A percentile compares a stretch with the other conserved stretches of the same genome.
phyloP scores from a whole-genome alignment of 2,888 invertebrate genomes.

The Papilio demoleus region DNA sequence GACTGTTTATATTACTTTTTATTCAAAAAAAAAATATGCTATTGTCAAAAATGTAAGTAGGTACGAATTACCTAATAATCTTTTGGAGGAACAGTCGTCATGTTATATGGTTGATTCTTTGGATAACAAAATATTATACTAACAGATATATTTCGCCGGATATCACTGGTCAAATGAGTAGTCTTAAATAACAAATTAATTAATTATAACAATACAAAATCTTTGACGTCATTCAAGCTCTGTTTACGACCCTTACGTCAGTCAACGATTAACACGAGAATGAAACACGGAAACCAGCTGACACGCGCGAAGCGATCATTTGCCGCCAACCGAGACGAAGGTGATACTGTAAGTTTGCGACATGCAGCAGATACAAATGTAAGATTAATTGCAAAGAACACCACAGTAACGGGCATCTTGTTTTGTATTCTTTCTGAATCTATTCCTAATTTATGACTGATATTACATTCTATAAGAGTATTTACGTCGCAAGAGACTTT shows the following conservation, averaged over 20 bases:
- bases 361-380: constrained; percentile 16
- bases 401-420: constrained; percentile 2
- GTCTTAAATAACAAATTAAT: constrained; percentile 1
- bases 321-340: constrained; percentile 14
- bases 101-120: too few species aligned
- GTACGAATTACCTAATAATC: too few species aligned
- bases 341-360: constrained; percentile 11
- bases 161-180: not conserved
- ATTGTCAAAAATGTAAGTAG: not conserved
- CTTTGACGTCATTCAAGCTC: constrained; percentile 1
- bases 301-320: constrained; percentile 11
- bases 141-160: not conserved
- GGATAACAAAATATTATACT: too few species aligned
- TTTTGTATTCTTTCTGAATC: constrained; percentile 4
- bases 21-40: not conserved
- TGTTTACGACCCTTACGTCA: constrained; percentile 18
- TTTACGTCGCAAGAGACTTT: too few species aligned
- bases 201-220: not conserved
- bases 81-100: too few species aligned
- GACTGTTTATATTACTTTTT: too few species aligned
- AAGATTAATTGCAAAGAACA: constrained; percentile 26
- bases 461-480: too few species aligned
- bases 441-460: too few species aligned
- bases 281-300: constrained; percentile 11
- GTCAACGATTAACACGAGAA: constrained; percentile 16